A percentile compares a stretch with the other conserved stretches of the same genome.
These are phyloP conservation scores for Ramphastos sulfuratus DNA, from an alignment of 2,113 vertebrate species.

Conservation along the genomic window DNA sequence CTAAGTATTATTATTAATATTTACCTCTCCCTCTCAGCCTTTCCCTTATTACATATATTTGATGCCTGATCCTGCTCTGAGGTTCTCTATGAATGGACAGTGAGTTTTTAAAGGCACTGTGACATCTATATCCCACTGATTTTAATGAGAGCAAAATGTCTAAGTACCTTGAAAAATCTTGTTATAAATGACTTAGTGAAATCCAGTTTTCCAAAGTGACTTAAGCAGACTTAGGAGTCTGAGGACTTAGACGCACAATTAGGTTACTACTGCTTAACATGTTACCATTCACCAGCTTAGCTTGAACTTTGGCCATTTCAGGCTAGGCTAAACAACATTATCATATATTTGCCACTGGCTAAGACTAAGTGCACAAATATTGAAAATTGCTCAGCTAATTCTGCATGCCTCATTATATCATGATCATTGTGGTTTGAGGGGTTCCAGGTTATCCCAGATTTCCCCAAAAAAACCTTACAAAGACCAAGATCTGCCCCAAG, in stretches of 20 bases:
- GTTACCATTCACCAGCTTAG: constrained; percentile 43
- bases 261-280: constrained; percentile 18
- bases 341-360: neutral
- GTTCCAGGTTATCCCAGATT: too few relatives aligned
- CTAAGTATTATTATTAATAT: neutral
- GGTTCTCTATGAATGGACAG: neutral
- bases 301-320: constrained; percentile 38
- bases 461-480: too few relatives aligned
- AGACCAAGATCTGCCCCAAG: too few relatives aligned
- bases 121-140: constrained; percentile 19
- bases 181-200: constrained; percentile 43
- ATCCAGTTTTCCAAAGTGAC: constrained; percentile 64
- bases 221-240: constrained; percentile 43
- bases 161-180: constrained; percentile 58
- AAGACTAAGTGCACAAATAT: neutral
- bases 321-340: neutral
- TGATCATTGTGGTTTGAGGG: neutral
- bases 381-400: constrained; percentile 1
- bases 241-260: constrained; percentile 33
- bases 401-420: neutral
- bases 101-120: constrained; percentile 5
- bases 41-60: neutral
- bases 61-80: neutral
- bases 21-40: neutral
- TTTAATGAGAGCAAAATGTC: constrained; percentile 42